These are phyloP conservation scores for Caenorhabditis sulstoni DNA, from an alignment of 2,888 invertebrate genomes.

Conservation along the genomic window DNA sequence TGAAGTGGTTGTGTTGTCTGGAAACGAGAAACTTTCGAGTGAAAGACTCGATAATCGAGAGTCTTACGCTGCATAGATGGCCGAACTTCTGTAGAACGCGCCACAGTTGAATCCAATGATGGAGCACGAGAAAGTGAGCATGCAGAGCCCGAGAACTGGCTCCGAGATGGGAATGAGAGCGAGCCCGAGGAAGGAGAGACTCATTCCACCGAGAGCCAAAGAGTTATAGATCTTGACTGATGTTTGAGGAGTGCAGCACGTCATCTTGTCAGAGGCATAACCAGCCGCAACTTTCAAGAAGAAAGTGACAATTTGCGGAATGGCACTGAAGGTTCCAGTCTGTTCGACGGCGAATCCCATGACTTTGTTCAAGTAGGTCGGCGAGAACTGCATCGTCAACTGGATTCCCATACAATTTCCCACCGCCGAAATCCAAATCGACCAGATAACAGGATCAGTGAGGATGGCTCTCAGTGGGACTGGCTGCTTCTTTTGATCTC, in stretches of 20 bases:
- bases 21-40: not conserved
- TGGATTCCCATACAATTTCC: conserved; percentile 68
- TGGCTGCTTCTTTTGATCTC: conserved; percentile 48
- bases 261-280: conserved; percentile 58
- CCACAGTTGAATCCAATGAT: conserved; percentile 69
- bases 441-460: conserved; percentile 50
- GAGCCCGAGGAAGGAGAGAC: conserved; percentile 59
- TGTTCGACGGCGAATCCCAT: conserved; percentile 67
- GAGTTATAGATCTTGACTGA: conserved; percentile 64
- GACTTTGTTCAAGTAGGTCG: conserved; percentile 66
- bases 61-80: conserved; percentile 66
- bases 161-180: conserved; percentile 60
- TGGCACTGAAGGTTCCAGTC: conserved; percentile 64
- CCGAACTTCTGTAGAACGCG: conserved; percentile 65
- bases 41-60: not conserved
- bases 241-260: conserved; percentile 60
- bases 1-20: conserved; percentile 69
- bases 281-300: conserved; percentile 62
- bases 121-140: conserved; percentile 64
- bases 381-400: conserved; percentile 68
- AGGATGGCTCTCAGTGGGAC: conserved; percentile 57
- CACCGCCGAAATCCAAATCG: conserved; percentile 60
- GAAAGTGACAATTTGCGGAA: conserved; percentile 65
- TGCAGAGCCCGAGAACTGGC: conserved; percentile 58
- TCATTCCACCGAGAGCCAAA: conserved; percentile 64